phyloP scores from a whole-genome alignment of 2,797 vertebrate species.

The Selene dorsalis region DNA sequence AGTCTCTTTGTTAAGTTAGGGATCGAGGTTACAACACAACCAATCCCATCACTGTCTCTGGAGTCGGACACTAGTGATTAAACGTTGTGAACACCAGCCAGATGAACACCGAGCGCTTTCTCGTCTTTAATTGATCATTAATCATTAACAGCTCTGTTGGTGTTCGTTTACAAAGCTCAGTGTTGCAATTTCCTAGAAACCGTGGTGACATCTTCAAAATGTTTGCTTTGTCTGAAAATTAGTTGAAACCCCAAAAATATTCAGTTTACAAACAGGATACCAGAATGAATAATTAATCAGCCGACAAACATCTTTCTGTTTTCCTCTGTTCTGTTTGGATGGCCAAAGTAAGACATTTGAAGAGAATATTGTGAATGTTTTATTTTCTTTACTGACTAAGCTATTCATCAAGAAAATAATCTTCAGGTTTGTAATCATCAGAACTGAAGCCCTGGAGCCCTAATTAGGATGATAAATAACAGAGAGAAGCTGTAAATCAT shows the following conservation, averaged over 20 bases:
- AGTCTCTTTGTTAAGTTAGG: slow-evolving; percentile 56
- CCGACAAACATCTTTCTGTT: neutral
- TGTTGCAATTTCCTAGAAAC: neutral
- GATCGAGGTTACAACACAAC: slow-evolving; percentile 46
- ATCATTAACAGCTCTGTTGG: neutral
- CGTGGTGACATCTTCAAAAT: neutral
- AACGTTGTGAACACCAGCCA: slow-evolving; percentile 10
- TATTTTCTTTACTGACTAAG: neutral
- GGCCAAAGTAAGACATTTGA: neutral
- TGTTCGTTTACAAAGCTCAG: neutral
- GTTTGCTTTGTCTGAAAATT: neutral
- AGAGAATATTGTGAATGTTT: neutral
- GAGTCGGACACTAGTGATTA: slow-evolving; percentile 19
- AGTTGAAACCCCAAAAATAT: neutral
- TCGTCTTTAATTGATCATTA: neutral
- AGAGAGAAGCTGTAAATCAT: neutral
- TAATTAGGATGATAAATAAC: neutral
- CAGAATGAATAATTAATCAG: neutral
- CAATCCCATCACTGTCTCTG: slow-evolving; percentile 36
- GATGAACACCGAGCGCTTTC: slow-evolving; percentile 12
- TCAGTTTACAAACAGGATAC: neutral
- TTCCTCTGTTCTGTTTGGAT: neutral
- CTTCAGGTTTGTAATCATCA: neutral
- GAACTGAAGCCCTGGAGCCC: neutral
- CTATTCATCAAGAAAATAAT: neutral